phyloP scores from a whole-genome alignment of 2,888 invertebrate species.

The Pollenia labialis region DNA sequence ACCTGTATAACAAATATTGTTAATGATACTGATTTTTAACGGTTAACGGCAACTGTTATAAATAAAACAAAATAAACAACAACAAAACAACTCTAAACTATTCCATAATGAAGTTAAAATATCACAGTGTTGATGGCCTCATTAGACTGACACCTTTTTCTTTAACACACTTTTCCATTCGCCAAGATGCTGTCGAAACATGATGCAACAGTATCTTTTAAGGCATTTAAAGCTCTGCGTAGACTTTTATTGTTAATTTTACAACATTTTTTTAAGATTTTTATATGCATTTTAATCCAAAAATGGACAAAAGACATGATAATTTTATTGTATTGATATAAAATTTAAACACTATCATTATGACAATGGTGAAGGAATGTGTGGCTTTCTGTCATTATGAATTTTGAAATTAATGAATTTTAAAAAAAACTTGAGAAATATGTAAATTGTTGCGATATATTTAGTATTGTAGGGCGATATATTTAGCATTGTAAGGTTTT shows the following conservation, averaged over 20 bases:
- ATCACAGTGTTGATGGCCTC: constrained; percentile 26
- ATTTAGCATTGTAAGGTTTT: too few relatives aligned
- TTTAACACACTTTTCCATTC: constrained; percentile 44
- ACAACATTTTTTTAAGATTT: constrained; percentile 2
- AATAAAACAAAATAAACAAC: neutral
- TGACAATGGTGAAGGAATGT: too few relatives aligned
- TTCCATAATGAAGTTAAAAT: constrained; percentile 27
- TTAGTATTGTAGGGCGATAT: too few relatives aligned
- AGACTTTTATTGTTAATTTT: neutral
- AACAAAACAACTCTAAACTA: neutral
- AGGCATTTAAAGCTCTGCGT: neutral
- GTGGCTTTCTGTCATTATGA: too few relatives aligned
- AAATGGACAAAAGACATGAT: constrained; percentile 3
- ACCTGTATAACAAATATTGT: constrained; percentile 18
- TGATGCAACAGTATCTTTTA: constrained; percentile 34
- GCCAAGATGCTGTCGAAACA: constrained; percentile 15
- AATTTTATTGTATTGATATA: neutral
- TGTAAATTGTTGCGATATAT: neutral
- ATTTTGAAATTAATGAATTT: too few relatives aligned
- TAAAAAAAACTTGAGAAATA: neutral
- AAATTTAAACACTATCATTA: neutral
- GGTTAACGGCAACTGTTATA: constrained; percentile 37
- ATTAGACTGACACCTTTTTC: constrained; percentile 25
- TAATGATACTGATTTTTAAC: constrained; percentile 41
- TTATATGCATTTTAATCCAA: constrained; percentile 28